These are phyloP conservation scores for Endotricha flammealis DNA, from an alignment of 2,888 invertebrate genomes.

Conservation along the genomic window DNA sequence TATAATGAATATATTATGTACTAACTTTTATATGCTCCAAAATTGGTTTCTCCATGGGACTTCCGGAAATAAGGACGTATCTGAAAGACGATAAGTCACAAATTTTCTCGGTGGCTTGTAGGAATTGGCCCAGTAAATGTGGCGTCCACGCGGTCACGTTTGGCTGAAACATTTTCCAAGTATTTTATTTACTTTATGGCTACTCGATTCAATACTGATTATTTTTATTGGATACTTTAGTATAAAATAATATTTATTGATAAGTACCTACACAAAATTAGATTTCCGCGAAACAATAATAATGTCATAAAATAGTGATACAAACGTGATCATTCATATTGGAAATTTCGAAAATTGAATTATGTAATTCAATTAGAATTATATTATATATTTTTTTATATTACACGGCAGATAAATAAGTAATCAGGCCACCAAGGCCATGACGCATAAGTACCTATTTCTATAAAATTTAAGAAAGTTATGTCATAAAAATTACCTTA, in stretches of 20 bases:
- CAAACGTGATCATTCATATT: too few species aligned
- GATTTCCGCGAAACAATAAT: too few species aligned
- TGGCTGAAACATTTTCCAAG: conserved; percentile 35
- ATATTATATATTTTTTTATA: too few species aligned
- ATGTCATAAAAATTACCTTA: conserved; percentile 26
- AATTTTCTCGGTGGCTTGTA: conserved; percentile 38
- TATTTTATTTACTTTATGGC: background rate
- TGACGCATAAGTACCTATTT: too few species aligned
- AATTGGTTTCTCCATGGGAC: conserved; percentile 40
- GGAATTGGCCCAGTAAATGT: conserved; percentile 43
- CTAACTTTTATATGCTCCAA: conserved; percentile 44
- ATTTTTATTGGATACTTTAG: conserved; percentile 3
- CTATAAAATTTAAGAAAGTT: too few species aligned
- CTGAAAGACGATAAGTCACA: conserved; percentile 51
- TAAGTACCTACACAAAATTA: too few species aligned
- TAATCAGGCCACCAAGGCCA: too few species aligned
- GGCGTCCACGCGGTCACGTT: conserved; percentile 44
- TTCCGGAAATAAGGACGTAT: conserved; percentile 44
- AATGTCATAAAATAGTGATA: too few species aligned
- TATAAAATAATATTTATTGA: too few species aligned
- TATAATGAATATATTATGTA: conserved; percentile 20
- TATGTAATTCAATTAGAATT: too few species aligned
- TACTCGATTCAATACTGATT: conserved; percentile 7
- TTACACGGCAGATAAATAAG: too few species aligned
- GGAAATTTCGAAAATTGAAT: too few species aligned